These are phyloP conservation scores for Orthonychiurus folsomi DNA, from an alignment of 2,888 invertebrate genomes.

Conservation along the genomic window DNA sequence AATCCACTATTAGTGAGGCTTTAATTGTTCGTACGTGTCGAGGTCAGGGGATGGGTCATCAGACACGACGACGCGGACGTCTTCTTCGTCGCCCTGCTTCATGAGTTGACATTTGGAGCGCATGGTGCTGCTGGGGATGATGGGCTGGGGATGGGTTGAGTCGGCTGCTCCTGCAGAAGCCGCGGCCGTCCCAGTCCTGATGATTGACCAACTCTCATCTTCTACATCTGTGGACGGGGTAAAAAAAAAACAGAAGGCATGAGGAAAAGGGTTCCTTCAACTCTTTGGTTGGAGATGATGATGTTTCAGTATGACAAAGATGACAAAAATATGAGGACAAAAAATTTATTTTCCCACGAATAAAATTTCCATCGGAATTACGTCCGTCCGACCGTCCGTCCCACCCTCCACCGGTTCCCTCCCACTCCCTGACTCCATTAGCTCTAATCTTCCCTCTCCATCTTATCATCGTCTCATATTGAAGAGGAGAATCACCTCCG, in stretches of 20 bases:
- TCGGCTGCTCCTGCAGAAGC: slow-evolving; percentile 3
- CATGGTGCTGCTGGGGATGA: slow-evolving; percentile 26
- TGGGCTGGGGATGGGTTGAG: slow-evolving; percentile 17
- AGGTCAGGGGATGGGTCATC: too few species aligned
- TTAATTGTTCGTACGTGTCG: background rate
- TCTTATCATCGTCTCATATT: too few species aligned
- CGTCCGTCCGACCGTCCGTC: slow-evolving; percentile 5
- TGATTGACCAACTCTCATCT: slow-evolving; percentile 32
- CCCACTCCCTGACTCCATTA: slow-evolving; percentile 4
- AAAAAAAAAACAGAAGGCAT: slow-evolving; percentile 6
- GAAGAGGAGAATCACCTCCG: too few species aligned
- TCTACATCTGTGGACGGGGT: slow-evolving; percentile 22
- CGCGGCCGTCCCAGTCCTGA: background rate
- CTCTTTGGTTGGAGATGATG: slow-evolving; percentile 28
- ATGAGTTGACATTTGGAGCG: slow-evolving; percentile 38
- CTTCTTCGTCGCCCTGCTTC: too few species aligned
- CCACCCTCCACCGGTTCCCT: background rate
- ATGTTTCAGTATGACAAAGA: slow-evolving; percentile 41
- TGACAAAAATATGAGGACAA: slow-evolving; percentile 40
- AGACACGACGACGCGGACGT: too few species aligned
- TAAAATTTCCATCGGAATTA: slow-evolving; percentile 27
- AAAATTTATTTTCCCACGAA: slow-evolving; percentile 41
- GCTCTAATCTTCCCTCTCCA: too few species aligned
- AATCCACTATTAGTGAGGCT: too few species aligned
- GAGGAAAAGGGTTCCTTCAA: slow-evolving; percentile 29